Evolutionary conservation across 2,113 vertebrate genomes (phyloP).

Genomic region (Psilopogon haemacephalus): DNA sequence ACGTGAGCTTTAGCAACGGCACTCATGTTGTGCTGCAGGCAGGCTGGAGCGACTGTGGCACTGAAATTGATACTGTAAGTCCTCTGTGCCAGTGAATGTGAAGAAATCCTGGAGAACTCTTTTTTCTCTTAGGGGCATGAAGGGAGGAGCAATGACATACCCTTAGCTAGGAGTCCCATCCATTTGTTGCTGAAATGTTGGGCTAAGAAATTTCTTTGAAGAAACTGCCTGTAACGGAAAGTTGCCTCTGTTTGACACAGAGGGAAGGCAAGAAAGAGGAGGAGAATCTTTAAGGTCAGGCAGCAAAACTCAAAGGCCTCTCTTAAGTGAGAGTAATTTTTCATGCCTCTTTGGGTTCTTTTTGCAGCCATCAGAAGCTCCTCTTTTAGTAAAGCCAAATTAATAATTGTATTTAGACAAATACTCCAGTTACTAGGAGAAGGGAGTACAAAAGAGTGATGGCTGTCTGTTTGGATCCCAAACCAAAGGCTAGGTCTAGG

Average conservation of each 20-base stretch:
- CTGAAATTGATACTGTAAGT: conserved; percentile 76
- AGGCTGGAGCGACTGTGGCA: conserved; percentile 80
- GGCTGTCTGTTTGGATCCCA: not conserved
- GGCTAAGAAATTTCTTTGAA: not conserved
- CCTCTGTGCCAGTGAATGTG: not conserved
- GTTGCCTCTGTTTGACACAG: not conserved
- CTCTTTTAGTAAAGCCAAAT: not conserved
- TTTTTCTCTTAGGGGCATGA: not conserved
- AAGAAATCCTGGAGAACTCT: not conserved
- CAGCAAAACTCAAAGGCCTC: not conserved
- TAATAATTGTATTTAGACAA: not conserved
- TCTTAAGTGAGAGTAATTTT: not conserved
- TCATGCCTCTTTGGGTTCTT: not conserved
- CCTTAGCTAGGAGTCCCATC: too few species aligned
- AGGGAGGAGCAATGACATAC: not conserved
- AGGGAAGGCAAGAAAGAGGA: not conserved
- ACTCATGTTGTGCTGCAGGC: conserved; percentile 78
- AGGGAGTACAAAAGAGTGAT: not conserved
- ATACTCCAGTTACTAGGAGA: not conserved
- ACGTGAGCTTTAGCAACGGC: conserved; percentile 67
- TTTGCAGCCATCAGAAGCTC: not conserved
- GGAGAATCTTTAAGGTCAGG: not conserved
- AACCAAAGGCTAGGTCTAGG: not conserved
- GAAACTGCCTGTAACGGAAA: not conserved
- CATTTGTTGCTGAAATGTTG: not conserved